These are phyloP conservation scores for Oryzias celebensis DNA, from an alignment of 2,113 vertebrate genomes.

Conservation along the genomic window DNA sequence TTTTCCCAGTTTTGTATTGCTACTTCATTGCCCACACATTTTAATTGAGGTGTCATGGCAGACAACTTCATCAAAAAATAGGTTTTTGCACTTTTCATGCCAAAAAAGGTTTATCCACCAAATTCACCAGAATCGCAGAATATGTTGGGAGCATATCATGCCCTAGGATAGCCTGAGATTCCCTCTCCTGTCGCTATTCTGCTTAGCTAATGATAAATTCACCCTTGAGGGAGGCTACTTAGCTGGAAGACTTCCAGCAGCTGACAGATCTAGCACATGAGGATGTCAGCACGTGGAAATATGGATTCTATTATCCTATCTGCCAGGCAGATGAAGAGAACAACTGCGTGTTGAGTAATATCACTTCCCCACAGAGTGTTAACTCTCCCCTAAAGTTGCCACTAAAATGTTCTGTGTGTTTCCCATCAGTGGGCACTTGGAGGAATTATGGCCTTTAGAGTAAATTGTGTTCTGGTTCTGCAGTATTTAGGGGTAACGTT, in stretches of 20 bases:
- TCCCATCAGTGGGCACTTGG: constrained; percentile 28
- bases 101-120: too few species aligned
- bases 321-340: constrained; percentile 57
- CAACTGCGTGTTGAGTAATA: constrained; percentile 62
- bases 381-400: constrained; percentile 51
- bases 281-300: constrained; percentile 59
- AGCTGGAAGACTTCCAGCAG: constrained; percentile 51
- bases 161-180: constrained; percentile 1
- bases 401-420: constrained; percentile 46
- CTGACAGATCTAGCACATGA: constrained; percentile 54
- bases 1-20: too few species aligned
- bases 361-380: constrained; percentile 39
- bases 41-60: too few species aligned
- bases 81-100: too few species aligned
- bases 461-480: constrained; percentile 40
- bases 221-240: constrained; percentile 48
- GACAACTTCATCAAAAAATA: too few species aligned
- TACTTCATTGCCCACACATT: too few species aligned
- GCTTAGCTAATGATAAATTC: constrained; percentile 46
- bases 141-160: too few species aligned
- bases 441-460: constrained; percentile 25
- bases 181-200: constrained; percentile 13
- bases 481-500: constrained; percentile 16
- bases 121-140: too few species aligned
- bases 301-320: constrained; percentile 63